Evolutionary conservation across 2,113 vertebrate species (phyloP).

Genomic region (Urocitellus parryii): DNA sequence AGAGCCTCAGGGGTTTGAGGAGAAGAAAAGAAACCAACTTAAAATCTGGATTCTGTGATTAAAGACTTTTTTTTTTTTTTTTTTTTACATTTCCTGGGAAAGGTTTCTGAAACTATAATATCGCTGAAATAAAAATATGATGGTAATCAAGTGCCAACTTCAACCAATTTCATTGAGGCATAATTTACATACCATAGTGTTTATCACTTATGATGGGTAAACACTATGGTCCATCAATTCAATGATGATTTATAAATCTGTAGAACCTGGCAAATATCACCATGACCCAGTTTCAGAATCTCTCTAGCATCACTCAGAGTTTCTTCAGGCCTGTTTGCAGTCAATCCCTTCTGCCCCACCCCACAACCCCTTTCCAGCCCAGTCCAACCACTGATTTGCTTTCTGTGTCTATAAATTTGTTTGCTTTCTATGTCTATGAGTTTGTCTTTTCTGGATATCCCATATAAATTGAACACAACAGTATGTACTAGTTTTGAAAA

Average conservation of each 20-base stretch:
- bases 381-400: background rate
- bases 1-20: background rate
- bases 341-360: background rate
- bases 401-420: background rate
- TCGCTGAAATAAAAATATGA: background rate
- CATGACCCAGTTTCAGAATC: background rate
- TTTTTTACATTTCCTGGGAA: constrained; percentile 10
- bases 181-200: background rate
- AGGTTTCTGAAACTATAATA: constrained; percentile 25
- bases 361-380: too few species aligned
- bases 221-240: background rate
- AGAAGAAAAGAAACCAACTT: constrained; percentile 54
- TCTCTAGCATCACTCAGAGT: background rate
- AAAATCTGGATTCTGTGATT: constrained; percentile 62
- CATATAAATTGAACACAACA: background rate
- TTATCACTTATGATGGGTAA: background rate
- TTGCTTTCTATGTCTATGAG: background rate
- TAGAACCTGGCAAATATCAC: background rate
- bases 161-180: background rate
- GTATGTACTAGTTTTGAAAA: background rate
- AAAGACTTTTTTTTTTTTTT: constrained; percentile 34
- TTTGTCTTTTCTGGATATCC: background rate
- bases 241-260: background rate
- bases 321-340: background rate
- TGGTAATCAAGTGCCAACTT: background rate